phyloP scores from a whole-genome alignment of 2,888 invertebrate genomes.

The Brachycybe producta region DNA sequence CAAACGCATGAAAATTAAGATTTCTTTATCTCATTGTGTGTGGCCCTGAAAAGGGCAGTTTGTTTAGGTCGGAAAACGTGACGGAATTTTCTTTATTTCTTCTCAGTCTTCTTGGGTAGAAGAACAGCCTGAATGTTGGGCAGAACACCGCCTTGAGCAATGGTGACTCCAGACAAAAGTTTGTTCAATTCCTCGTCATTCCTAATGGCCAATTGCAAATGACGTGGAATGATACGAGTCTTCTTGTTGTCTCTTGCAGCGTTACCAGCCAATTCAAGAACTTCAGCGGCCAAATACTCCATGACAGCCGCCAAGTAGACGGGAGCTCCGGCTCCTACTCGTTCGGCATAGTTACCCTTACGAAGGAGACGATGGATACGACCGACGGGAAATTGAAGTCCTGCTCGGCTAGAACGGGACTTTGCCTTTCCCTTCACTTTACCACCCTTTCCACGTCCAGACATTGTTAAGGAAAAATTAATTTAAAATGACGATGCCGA shows the following conservation, averaged over 20 bases:
- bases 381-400: slow-evolving; percentile 30
- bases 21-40: no score
- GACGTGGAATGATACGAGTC: slow-evolving; percentile 58
- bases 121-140: slow-evolving; percentile 64
- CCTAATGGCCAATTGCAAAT: slow-evolving; percentile 61
- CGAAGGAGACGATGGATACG: slow-evolving; percentile 29
- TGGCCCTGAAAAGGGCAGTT: no score
- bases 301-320: slow-evolving; percentile 38
- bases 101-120: slow-evolving; percentile 53
- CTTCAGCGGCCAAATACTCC: slow-evolving; percentile 54
- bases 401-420: slow-evolving; percentile 35
- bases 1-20: no score
- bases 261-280: slow-evolving; percentile 48
- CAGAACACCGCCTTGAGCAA: slow-evolving; percentile 67
- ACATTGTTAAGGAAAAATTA: slow-evolving; percentile 31
- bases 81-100: slow-evolving; percentile 5
- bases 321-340: slow-evolving; percentile 31
- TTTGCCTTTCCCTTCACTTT: slow-evolving; percentile 39
- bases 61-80: no score
- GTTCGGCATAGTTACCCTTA: slow-evolving; percentile 38
- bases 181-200: slow-evolving; percentile 73
- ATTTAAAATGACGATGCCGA: no score
- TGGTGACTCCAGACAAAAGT: slow-evolving; percentile 60
- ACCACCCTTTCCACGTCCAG: slow-evolving; percentile 37
- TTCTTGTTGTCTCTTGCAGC: slow-evolving; percentile 54